Conservation (phyloP, 30 jellyfish, hydroid and myxozoan species). For the Sanderia malayensis region DNA sequence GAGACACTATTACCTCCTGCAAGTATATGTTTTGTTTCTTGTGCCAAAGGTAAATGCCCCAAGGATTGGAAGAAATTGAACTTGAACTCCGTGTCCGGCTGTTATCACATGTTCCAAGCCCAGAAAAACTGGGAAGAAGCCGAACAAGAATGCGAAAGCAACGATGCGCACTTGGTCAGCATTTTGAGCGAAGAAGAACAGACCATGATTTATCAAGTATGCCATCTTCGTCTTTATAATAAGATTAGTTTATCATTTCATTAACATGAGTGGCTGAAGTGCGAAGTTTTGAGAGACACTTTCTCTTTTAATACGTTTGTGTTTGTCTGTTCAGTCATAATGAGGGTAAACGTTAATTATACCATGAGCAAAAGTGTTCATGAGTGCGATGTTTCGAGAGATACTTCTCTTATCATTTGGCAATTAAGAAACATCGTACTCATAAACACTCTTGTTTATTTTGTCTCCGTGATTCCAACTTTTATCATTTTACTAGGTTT, state of each 20-base stretch:
- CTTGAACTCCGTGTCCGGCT: conserved; percentile 73
- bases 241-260: not conserved
- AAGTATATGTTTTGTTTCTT: not conserved
- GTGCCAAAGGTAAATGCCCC: conserved; percentile 56
- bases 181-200: conserved; percentile 87
- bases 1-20: no score
- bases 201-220: conserved; percentile 88
- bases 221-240: not conserved
- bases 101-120: conserved; percentile 77
- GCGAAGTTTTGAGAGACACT: no score
- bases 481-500: no score
- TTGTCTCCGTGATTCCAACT: no score
- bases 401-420: no score
- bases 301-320: no score
- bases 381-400: no score
- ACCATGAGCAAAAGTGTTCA: no score
- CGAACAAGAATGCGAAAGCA: conserved; percentile 74
- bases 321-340: no score
- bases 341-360: no score
- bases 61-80: conserved; percentile 83
- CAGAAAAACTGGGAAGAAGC: conserved; percentile 91
- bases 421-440: no score
- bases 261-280: not conserved
- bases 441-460: no score
- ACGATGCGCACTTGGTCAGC: conserved; percentile 86